phyloP scores from a whole-genome alignment of 1,140 invertebrate genomes.

The Diprion similis region DNA sequence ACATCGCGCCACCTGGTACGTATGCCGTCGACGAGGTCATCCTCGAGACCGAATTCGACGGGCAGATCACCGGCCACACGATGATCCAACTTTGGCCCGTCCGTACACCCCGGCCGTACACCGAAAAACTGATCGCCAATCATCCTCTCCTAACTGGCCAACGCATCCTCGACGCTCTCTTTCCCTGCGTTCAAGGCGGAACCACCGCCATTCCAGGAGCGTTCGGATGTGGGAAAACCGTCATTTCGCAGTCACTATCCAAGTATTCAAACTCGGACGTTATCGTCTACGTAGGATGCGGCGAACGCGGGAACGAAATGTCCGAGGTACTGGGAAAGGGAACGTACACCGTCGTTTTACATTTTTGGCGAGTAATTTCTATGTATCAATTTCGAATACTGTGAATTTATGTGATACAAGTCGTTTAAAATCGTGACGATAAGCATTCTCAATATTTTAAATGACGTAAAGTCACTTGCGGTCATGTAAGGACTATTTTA shows the following conservation, averaged over 20 bases:
- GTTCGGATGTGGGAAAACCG: conserved; percentile 87
- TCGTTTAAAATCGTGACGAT: too few relatives aligned
- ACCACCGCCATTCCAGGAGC: conserved; percentile 86
- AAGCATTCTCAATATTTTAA: too few relatives aligned
- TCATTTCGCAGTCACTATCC: conserved; percentile 82
- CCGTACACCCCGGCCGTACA: conserved; percentile 73
- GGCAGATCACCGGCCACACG: conserved; percentile 69
- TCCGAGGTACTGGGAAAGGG: conserved; percentile 61
- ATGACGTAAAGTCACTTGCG: too few relatives aligned
- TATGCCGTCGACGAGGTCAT: conserved; percentile 76
- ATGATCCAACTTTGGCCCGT: conserved; percentile 78
- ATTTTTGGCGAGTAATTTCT: too few relatives aligned
- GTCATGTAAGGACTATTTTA: too few relatives aligned
- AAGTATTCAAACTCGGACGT: conserved; percentile 86
- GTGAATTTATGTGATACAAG: too few relatives aligned
- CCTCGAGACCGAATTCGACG: conserved; percentile 81
- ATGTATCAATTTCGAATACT: too few relatives aligned
- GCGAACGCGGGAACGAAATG: conserved; percentile 70
- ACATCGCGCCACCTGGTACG: conserved; percentile 73
- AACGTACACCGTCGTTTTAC: neutral
- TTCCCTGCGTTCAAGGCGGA: conserved; percentile 82
- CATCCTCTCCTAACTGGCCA: conserved; percentile 81
- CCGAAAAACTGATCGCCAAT: conserved; percentile 79
- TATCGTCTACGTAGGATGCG: conserved; percentile 85
- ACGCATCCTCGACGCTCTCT: conserved; percentile 78